These are phyloP conservation scores for Eleginops maclovinus DNA, from an alignment of 2,113 vertebrate genomes.

Conservation along the genomic window DNA sequence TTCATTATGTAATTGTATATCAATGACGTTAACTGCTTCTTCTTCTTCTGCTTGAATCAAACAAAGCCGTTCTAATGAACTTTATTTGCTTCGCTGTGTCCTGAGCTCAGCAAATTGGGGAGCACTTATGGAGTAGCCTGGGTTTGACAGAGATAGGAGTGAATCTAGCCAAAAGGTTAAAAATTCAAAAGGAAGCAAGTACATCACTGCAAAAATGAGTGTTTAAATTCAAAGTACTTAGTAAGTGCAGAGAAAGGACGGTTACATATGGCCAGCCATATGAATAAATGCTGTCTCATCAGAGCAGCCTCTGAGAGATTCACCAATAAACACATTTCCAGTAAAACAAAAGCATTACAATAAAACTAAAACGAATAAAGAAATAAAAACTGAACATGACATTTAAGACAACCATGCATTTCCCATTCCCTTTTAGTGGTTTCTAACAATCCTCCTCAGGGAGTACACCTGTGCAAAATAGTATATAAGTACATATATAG, in stretches of 20 bases:
- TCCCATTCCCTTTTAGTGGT: slow-evolving; percentile 44
- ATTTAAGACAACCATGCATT: not conserved
- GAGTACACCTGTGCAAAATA: slow-evolving; percentile 54
- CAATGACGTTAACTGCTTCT: not conserved
- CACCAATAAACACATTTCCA: not conserved
- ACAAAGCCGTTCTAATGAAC: not conserved
- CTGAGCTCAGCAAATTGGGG: not conserved
- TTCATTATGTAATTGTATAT: not conserved
- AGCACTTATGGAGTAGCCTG: too few species aligned
- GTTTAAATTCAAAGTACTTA: not conserved
- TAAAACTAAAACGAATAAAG: not conserved
- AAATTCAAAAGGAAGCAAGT: not conserved
- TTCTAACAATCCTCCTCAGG: slow-evolving; percentile 8
- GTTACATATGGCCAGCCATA: slow-evolving; percentile 50
- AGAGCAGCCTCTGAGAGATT: not conserved
- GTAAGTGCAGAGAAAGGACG: slow-evolving; percentile 22
- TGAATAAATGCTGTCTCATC: not conserved
- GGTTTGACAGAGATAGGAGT: not conserved
- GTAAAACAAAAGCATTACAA: not conserved
- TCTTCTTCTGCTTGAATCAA: not conserved
- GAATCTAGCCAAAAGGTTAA: not conserved
- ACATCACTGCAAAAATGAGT: slow-evolving; percentile 13
- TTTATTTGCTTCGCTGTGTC: not conserved
- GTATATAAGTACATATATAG: not conserved
- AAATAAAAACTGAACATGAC: slow-evolving; percentile 5